Conservation (phyloP, 1,140 invertebrate species). For the Euwallacea fornicatus region DNA sequence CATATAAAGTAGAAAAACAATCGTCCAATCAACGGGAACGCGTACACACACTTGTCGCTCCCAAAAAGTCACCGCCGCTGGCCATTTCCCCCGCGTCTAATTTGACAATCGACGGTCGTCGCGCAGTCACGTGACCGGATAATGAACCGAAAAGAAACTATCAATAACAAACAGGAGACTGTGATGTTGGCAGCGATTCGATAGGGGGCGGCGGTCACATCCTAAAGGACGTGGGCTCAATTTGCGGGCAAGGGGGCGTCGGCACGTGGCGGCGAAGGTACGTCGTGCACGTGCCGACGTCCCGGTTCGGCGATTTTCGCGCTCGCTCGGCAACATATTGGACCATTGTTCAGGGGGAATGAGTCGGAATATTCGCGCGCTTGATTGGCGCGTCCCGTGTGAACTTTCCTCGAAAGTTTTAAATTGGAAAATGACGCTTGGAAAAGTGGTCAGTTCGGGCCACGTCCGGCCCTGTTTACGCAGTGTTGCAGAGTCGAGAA, state of each 20-base stretch:
- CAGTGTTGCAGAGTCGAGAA: no score
- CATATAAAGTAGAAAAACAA: slow-evolving; percentile 18
- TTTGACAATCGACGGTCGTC: slow-evolving; percentile 28
- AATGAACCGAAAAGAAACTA: slow-evolving; percentile 52
- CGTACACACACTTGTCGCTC: slow-evolving; percentile 24
- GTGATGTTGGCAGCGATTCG: slow-evolving; percentile 14
- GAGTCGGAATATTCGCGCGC: slow-evolving; percentile 41
- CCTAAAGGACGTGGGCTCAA: slow-evolving; percentile 44
- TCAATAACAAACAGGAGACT: slow-evolving; percentile 49
- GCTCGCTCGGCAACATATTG: slow-evolving; percentile 30
- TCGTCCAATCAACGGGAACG: slow-evolving; percentile 22
- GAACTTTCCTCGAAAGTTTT: slow-evolving; percentile 6
- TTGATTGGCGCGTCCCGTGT: slow-evolving; percentile 27
- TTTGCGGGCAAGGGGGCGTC: slow-evolving; percentile 51
- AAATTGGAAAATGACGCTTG: no score
- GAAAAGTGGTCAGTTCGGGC: no score
- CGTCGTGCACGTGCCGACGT: slow-evolving; percentile 45
- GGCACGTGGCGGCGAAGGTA: slow-evolving; percentile 50
- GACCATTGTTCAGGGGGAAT: slow-evolving; percentile 42
- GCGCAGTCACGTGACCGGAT: slow-evolving; percentile 48
- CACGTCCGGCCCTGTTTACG: no score
- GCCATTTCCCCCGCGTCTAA: slow-evolving; percentile 32
- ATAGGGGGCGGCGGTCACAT: slow-evolving; percentile 21
- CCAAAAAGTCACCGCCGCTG: slow-evolving; percentile 24
- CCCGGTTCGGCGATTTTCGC: slow-evolving; percentile 31